phyloP scores from a whole-genome alignment of 2,888 invertebrate species.

The Eilema caniola region DNA sequence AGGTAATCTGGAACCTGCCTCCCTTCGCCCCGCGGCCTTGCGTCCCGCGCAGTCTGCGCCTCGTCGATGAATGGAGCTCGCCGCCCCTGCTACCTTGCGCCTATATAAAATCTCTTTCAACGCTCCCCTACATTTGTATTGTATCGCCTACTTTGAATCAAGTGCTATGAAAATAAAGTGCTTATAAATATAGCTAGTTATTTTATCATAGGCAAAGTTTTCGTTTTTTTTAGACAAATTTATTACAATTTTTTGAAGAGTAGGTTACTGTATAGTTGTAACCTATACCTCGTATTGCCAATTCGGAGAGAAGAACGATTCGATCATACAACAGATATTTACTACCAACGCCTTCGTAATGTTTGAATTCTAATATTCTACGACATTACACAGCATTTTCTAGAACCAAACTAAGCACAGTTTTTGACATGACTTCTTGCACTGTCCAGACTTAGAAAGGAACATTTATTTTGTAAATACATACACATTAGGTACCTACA shows the following conservation, averaged over 20 bases:
- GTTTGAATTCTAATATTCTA: no score
- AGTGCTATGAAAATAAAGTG: slow-evolving; percentile 76
- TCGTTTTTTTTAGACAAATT: neutral
- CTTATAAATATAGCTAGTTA: slow-evolving; percentile 66
- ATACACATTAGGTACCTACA: no score
- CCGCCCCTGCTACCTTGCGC: slow-evolving; percentile 66
- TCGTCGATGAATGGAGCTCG: slow-evolving; percentile 80
- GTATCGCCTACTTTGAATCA: slow-evolving; percentile 73
- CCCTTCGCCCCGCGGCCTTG: slow-evolving; percentile 45
- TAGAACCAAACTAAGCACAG: no score
- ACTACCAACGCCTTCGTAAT: no score
- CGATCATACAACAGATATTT: neutral
- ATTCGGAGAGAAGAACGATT: neutral
- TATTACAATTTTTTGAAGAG: neutral
- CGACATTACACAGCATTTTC: no score
- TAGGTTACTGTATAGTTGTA: neutral
- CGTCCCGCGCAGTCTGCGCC: slow-evolving; percentile 78
- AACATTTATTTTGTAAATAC: no score
- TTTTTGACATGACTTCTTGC: neutral
- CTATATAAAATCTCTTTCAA: slow-evolving; percentile 70
- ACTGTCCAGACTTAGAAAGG: neutral
- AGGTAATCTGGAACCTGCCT: slow-evolving; percentile 67
- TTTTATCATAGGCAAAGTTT: slow-evolving; percentile 35
- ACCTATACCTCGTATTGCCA: neutral
- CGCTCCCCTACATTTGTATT: slow-evolving; percentile 72